Evolutionary conservation across 2,888 invertebrate genomes (phyloP).

Genomic region (Bembecia ichneumoniformis): DNA sequence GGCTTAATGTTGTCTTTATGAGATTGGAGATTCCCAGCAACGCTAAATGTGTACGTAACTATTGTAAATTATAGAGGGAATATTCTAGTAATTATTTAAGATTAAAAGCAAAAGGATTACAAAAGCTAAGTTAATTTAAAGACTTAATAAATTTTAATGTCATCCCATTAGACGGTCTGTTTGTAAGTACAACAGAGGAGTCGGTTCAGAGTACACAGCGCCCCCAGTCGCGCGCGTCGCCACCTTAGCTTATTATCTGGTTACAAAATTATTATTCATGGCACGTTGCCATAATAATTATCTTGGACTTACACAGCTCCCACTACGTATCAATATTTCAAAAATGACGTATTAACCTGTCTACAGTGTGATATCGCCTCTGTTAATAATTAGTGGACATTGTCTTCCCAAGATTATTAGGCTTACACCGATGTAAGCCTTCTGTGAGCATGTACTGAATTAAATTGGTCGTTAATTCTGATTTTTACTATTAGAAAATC

Average conservation of each 20-base stretch:
- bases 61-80: too few species aligned
- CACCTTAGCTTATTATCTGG: slow-evolving; percentile 23
- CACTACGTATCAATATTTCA: slow-evolving; percentile 28
- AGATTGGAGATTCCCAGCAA: too few species aligned
- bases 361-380: slow-evolving; percentile 4
- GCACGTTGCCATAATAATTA: slow-evolving; percentile 36
- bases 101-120: slow-evolving; percentile 3
- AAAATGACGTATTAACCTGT: slow-evolving; percentile 14
- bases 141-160: slow-evolving; percentile 29
- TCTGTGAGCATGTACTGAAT: too few species aligned
- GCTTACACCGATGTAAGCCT: too few species aligned
- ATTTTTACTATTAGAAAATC: too few species aligned
- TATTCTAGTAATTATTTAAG: neutral
- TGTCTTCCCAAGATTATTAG: too few species aligned
- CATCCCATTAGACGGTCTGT: slow-evolving; percentile 34
- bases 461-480: too few species aligned
- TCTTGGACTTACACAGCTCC: slow-evolving; percentile 27
- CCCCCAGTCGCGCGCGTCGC: slow-evolving; percentile 2
- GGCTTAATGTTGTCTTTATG: too few species aligned
- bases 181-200: slow-evolving; percentile 20
- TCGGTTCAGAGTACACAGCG: slow-evolving; percentile 8
- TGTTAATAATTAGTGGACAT: too few species aligned
- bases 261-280: slow-evolving; percentile 48
- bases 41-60: too few species aligned
- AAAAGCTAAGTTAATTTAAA: slow-evolving; percentile 30